Conservation (phyloP, 2,888 invertebrate species). For the Sympetrum striolatum region DNA sequence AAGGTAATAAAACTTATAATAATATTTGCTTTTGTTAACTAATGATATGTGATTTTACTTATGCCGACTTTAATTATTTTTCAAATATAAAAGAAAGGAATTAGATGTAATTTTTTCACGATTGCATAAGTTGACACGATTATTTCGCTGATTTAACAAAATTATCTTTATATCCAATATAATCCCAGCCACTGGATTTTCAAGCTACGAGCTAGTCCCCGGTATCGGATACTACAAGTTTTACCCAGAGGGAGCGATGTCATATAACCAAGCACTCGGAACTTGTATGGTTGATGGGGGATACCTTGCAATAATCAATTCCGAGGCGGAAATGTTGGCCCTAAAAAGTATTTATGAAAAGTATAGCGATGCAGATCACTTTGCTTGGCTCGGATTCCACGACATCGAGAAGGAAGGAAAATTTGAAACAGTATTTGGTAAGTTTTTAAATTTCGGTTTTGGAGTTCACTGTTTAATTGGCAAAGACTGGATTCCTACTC, state of each 20-base stretch:
- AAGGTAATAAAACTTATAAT: too few species aligned
- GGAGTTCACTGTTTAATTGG: too few species aligned
- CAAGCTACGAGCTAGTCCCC: too few species aligned
- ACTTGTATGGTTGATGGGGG: conserved; percentile 29
- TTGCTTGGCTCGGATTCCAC: background rate
- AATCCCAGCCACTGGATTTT: background rate
- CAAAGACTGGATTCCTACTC: too few species aligned
- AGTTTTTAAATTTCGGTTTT: background rate
- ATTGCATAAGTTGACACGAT: too few species aligned
- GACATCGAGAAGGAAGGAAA: background rate
- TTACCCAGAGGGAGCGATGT: background rate
- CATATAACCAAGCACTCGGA: background rate
- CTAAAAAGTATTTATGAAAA: background rate
- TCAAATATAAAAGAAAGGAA: too few species aligned
- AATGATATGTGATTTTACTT: too few species aligned
- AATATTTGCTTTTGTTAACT: too few species aligned
- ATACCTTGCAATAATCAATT: conserved; percentile 49
- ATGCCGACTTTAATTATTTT: too few species aligned
- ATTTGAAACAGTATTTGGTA: background rate
- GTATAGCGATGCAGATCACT: too few species aligned
- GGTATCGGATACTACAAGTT: background rate
- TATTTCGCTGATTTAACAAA: background rate
- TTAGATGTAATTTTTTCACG: too few species aligned
- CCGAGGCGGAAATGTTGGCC: background rate
- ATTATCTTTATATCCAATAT: background rate